Evolutionary conservation across 2,888 invertebrate genomes (phyloP).

Genomic region (Altica lythri): DNA sequence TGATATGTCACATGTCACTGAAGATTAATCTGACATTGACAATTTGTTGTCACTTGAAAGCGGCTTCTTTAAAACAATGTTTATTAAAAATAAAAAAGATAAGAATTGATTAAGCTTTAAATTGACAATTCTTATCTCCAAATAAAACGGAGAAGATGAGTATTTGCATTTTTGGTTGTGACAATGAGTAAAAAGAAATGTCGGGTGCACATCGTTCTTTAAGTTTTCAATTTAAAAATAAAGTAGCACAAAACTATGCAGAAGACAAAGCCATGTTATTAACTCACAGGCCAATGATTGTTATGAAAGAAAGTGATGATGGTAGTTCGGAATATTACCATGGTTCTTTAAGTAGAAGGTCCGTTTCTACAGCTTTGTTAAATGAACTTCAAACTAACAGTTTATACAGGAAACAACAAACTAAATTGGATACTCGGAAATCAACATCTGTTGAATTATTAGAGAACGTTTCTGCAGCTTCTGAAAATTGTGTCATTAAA

Average conservation of each 20-base stretch:
- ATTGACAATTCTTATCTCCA: slow-evolving; percentile 5
- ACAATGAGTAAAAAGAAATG: slow-evolving; percentile 26
- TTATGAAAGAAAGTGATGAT: no score
- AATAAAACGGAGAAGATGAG: slow-evolving; percentile 3
- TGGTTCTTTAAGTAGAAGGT: slow-evolving; percentile 26
- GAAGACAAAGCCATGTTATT: not conserved
- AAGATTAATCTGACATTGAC: no score
- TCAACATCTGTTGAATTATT: slow-evolving; percentile 32
- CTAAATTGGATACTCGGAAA: slow-evolving; percentile 29
- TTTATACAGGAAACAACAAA: slow-evolving; percentile 28
- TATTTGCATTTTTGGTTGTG: slow-evolving; percentile 7
- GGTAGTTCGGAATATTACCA: slow-evolving; percentile 4
- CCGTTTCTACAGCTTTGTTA: slow-evolving; percentile 29
- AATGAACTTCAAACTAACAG: slow-evolving; percentile 28
- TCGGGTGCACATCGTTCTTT: slow-evolving; percentile 23
- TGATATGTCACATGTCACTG: not conserved
- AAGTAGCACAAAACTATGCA: slow-evolving; percentile 9
- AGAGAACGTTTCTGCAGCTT: slow-evolving; percentile 8
- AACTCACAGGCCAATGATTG: not conserved
- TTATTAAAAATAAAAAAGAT: slow-evolving; percentile 10
- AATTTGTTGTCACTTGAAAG: not conserved
- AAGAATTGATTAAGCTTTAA: slow-evolving; percentile 10
- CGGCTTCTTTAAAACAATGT: slow-evolving; percentile 6
- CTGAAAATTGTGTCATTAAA: not conserved
- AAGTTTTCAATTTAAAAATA: slow-evolving; percentile 23